These are phyloP conservation scores for Tetheella fluctuosa DNA, from an alignment of 2,888 invertebrate species.

Conservation along the genomic window DNA sequence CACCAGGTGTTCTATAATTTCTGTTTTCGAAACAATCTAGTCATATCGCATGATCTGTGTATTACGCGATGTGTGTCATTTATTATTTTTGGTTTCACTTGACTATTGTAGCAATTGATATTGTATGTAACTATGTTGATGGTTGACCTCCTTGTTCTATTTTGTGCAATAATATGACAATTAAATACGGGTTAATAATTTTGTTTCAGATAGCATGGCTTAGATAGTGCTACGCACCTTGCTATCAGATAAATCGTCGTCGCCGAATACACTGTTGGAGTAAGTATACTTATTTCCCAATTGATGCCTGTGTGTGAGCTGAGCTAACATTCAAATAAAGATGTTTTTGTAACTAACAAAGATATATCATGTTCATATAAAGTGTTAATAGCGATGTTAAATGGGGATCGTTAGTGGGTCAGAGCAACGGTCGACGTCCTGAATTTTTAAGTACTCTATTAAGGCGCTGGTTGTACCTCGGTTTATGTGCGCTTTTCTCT, in stretches of 20 bases:
- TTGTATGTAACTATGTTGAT: slow-evolving; percentile 39
- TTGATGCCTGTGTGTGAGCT: not conserved
- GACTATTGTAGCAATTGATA: slow-evolving; percentile 43
- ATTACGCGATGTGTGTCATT: slow-evolving; percentile 22
- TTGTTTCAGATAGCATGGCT: slow-evolving; percentile 69
- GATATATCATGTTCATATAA: slow-evolving; percentile 25
- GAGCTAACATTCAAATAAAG: not conserved
- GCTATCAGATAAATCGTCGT: slow-evolving; percentile 28
- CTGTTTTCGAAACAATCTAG: slow-evolving; percentile 8
- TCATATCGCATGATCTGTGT: slow-evolving; percentile 18
- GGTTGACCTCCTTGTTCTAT: slow-evolving; percentile 33
- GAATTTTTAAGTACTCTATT: slow-evolving; percentile 80
- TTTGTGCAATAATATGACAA: slow-evolving; percentile 21
- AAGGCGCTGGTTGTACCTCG: slow-evolving; percentile 52
- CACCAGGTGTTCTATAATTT: not conserved
- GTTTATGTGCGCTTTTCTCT: slow-evolving; percentile 70
- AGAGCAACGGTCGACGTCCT: slow-evolving; percentile 61
- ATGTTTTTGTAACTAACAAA: slow-evolving; percentile 17
- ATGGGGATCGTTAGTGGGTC: slow-evolving; percentile 63
- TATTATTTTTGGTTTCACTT: slow-evolving; percentile 38
- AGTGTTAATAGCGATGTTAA: slow-evolving; percentile 40
- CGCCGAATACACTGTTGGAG: not conserved
- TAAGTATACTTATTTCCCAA: not conserved
- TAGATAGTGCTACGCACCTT: slow-evolving; percentile 43
- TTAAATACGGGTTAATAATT: slow-evolving; percentile 14